Evolutionary conservation across 2,888 invertebrate genomes (phyloP), one percentile per base, ranked within the genome.

Genomic region (Ochropacha duplaris): DNA sequence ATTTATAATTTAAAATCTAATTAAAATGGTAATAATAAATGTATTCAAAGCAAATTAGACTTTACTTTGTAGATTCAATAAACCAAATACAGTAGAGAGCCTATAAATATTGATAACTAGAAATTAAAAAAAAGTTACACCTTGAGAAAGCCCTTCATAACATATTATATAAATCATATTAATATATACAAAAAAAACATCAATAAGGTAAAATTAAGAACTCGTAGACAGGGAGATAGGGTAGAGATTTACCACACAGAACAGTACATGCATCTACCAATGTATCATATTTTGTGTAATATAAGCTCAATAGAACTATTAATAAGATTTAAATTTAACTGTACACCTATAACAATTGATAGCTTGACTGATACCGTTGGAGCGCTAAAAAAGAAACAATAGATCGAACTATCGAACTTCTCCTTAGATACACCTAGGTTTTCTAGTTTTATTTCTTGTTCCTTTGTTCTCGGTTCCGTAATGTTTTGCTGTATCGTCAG

Each of bases 381-480:
- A 39, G 36, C 4, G 36, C 34, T 44, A 49, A 55, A 50, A 57
- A 62, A 61, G 64, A 58, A 62, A 64, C 64, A 59, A 66, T 60
- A 54, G 49, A 34, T 57, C 34, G 57, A 57, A 63, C 62, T 60
- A 71, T 72, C 63, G 67, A 69, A 72, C 63, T 69, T 64, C 49
- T 58, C 50, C 49, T 54, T 24, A 50, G 57, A 69, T 58, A 59
- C 56, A 58, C 54, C 56, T 57, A 58, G 55, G 62, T 61, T 60
- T 63, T 58, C 64, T 63, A 65, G 59, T 65, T 64, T 64, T 61
- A 60, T 50, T 14, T 50, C 19, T 36, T 54, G 26, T 19, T 57
- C 57, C 49, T 57, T 55, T 57, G 22, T 49, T 51, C 22, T 14
- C 5, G 57, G 52, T 54, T 55, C 26, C 60, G 52, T 70, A n/a